Percentiles rank a stretch among this genome's conserved stretches.
Evolutionary conservation across 1,140 invertebrate genomes (phyloP).

Genomic region (Zaprionus camerounensis): DNA sequence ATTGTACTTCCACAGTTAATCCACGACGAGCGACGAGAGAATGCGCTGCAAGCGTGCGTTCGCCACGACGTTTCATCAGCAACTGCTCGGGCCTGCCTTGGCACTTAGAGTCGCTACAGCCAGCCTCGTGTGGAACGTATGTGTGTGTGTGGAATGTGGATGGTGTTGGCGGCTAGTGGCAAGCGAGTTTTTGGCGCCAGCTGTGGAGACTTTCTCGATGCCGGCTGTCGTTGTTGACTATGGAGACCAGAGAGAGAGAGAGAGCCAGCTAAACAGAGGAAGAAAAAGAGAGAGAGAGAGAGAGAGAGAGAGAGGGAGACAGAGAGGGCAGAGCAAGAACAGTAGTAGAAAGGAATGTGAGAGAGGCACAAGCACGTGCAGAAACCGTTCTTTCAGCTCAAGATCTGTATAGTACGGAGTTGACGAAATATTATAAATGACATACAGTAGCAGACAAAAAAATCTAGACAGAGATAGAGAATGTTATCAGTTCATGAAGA

Average conservation of each 20-base stretch:
- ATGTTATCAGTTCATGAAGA: no score
- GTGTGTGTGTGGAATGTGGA: constrained; percentile 51
- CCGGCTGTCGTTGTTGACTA: constrained; percentile 43
- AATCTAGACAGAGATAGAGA: no score
- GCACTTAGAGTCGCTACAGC: constrained; percentile 48
- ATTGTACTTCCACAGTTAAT: constrained; percentile 9
- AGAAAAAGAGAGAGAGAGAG: neutral
- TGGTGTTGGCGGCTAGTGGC: constrained; percentile 29
- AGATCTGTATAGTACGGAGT: neutral
- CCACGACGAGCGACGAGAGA: constrained; percentile 9
- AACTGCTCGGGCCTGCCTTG: constrained; percentile 47
- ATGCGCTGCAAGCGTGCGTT: constrained; percentile 57
- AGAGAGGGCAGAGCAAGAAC: neutral
- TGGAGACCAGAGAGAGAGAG: constrained; percentile 11
- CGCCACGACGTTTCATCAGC: constrained; percentile 67
- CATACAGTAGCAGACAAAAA: no score
- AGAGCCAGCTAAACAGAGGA: neutral
- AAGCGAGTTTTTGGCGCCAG: constrained; percentile 67
- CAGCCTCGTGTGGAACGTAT: constrained; percentile 55
- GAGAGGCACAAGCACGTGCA: neutral
- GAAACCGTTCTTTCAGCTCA: neutral
- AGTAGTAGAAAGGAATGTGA: neutral
- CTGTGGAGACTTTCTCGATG: constrained; percentile 59
- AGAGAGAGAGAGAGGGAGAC: constrained; percentile 3
- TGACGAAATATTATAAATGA: neutral